phyloP scores from a whole-genome alignment of 2,888 invertebrate genomes.

The Lordiphosa andalusiaca region DNA sequence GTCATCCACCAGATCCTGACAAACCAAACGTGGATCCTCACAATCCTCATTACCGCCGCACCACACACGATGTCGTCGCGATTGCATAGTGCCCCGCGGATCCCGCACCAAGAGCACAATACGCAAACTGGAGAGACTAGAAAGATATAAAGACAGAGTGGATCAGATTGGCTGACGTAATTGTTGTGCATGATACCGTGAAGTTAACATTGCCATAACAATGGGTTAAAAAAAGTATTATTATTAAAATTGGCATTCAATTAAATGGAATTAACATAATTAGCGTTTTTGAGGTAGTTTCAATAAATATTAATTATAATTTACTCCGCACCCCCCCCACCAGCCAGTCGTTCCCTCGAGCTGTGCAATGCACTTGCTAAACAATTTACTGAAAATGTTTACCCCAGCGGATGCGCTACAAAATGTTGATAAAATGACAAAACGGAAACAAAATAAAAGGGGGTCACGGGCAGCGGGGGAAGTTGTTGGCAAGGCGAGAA shows the following conservation, averaged over 20 bases:
- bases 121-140: conserved; percentile 85
- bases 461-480: neutral
- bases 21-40: conserved; percentile 87
- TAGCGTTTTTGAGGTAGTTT: conserved; percentile 28
- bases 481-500: neutral
- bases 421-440: conserved; percentile 24
- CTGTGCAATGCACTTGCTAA: conserved; percentile 16
- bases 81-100: conserved; percentile 92
- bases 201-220: conserved; percentile 56
- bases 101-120: conserved; percentile 90
- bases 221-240: conserved; percentile 22
- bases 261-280: conserved; percentile 51
- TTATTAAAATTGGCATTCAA: conserved; percentile 49
- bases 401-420: conserved; percentile 26
- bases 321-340: conserved; percentile 14
- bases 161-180: conserved; percentile 45
- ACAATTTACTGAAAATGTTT: conserved; percentile 31
- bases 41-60: conserved; percentile 88
- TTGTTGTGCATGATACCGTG: conserved; percentile 60
- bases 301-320: conserved; percentile 16
- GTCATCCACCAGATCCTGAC: conserved; percentile 91
- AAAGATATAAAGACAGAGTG: conserved; percentile 7
- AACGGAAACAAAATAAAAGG: conserved; percentile 10
- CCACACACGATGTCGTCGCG: conserved; percentile 87
- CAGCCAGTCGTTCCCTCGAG: conserved; percentile 12